Evolutionary conservation across 2,888 invertebrate species (phyloP), one percentile per base, ranked within the genome.

Genomic region (Pseudococcus longispinus): DNA sequence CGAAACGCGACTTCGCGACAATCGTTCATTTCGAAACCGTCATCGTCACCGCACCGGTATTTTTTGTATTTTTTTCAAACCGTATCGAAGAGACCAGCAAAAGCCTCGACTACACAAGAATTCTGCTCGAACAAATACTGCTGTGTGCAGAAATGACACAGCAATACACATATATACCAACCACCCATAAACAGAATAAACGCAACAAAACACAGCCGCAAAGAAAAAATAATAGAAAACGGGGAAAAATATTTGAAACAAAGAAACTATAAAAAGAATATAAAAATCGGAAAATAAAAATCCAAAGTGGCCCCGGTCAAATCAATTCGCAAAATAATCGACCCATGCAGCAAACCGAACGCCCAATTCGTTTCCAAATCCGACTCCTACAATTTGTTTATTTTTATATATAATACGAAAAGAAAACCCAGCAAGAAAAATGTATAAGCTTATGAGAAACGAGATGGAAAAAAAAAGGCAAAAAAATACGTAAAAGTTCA

Each of bases 221-320:
- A 84, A 51, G 84, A 84, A 84, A 84, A 55, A 29, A 51, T 46
- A 83, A 83, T 51, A 83, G 29, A 29, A 84, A 84, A 84, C 84
- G 65, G 84, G 84, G 37, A 23, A 85, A 85, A 86, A 86, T 86
- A 86, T 86, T 86, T 86, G 86, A 86, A 86, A 86, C 86, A 86
- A 86, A 86, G 77, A 80, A 86, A 86, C 86, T 46, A 86, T 86
- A 86, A 86, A 86, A 86, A 86, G 86, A 46, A 46, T 77, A 86
- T 86, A 86, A 86, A 86, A 86, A 86, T 86, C 80, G 86, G 86
- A 44, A 86, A 86, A 86, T 80, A 86, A 86, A 86, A 86, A 80
- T 74, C 44, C 80, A 86, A 86, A 86, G 80, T 86, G 86, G 86
- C 86, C 86, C 80, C 80, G 77, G 80, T 46, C 77, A 77, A 86